phyloP scores from a whole-genome alignment of 2,113 vertebrate species.

The Amazona vittata region DNA sequence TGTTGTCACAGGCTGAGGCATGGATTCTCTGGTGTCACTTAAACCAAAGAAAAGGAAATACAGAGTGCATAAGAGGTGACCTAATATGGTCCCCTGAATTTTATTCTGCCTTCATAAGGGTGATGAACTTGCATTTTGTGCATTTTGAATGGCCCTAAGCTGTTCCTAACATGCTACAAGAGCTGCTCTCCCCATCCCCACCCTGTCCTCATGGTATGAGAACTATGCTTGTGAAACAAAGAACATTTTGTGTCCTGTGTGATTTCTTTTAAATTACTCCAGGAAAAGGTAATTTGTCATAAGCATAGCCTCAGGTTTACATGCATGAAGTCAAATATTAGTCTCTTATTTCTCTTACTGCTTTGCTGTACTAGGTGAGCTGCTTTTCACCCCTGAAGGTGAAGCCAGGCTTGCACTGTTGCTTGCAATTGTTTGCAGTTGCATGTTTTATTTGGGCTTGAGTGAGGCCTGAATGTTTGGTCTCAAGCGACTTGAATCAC shows the following conservation, averaged over 20 bases:
- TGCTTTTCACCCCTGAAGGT: neutral
- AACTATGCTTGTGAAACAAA: neutral
- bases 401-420: neutral
- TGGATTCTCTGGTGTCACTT: neutral
- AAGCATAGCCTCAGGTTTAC: neutral
- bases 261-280: neutral
- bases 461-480: neutral
- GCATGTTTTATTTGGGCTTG: accelerated
- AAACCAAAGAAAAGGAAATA: neutral
- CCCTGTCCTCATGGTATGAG: neutral
- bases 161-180: neutral
- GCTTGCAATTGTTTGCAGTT: neutral
- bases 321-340: neutral
- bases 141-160: neutral
- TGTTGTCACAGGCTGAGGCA: neutral
- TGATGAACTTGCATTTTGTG: neutral
- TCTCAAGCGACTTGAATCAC: neutral
- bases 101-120: neutral
- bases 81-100: neutral
- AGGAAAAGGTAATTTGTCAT: neutral
- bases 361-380: neutral
- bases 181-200: neutral
- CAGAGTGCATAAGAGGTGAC: too few species aligned
- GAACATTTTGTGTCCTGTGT: neutral
- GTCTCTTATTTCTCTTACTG: neutral